A percentile compares a stretch with the other conserved stretches of the same genome.
Conservation (phyloP, 2,113 vertebrate species). For the Prionailurus bengalensis region DNA sequence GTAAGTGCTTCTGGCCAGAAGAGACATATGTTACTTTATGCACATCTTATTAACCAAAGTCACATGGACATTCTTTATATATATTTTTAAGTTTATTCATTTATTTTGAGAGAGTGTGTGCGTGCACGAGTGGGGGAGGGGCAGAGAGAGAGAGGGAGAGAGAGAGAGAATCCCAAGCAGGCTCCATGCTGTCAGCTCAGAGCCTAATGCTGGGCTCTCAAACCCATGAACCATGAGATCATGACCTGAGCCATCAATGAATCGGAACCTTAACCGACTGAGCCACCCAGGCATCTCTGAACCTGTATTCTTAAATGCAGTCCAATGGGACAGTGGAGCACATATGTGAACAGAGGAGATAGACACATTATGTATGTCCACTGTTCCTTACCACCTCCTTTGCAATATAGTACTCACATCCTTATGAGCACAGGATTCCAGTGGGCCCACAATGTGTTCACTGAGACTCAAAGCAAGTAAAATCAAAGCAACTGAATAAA, state of each 20-base stretch:
- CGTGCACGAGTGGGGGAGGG: too few species aligned
- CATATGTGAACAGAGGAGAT: neutral
- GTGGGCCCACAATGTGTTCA: neutral
- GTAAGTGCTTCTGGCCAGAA: neutral
- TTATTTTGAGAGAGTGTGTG: too few species aligned
- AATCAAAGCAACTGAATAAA: neutral
- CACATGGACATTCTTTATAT: neutral
- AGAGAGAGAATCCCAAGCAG: too few species aligned
- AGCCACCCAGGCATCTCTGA: neutral
- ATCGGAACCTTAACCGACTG: neutral
- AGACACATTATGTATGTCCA: too few species aligned
- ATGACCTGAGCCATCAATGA: neutral
- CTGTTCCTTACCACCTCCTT: neutral
- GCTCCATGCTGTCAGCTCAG: too few species aligned
- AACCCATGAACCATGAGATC: neutral
- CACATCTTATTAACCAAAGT: conserved; percentile 20
- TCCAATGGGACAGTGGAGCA: neutral
- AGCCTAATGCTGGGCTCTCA: neutral
- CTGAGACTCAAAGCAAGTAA: neutral
- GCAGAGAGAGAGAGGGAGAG: too few species aligned
- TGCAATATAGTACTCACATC: neutral
- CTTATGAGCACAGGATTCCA: neutral
- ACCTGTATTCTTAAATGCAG: conserved; percentile 9
- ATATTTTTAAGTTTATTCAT: too few species aligned
- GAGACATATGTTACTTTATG: neutral